Percentiles rank a stretch among this genome's conserved stretches.
phyloP scores from a whole-genome alignment of 2,888 invertebrate genomes.

The Onchidella celtica region DNA sequence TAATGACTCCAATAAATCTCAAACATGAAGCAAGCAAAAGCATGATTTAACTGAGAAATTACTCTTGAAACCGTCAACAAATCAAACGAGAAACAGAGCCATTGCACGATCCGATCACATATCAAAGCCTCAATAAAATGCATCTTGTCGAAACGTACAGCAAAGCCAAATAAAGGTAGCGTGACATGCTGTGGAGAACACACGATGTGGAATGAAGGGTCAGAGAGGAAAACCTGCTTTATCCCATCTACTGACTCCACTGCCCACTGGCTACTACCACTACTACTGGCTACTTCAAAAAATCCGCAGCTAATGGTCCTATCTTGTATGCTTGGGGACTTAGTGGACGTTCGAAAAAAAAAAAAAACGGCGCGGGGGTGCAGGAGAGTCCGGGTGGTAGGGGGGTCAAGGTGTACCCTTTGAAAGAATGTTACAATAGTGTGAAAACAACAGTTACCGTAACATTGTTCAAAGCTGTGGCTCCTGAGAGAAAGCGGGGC shows the following conservation, averaged over 20 bases:
- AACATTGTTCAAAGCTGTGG: no score
- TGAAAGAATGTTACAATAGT: no score
- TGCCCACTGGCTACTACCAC: not conserved
- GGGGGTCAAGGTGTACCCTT: no score
- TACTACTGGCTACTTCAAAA: not conserved
- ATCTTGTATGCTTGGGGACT: slow-evolving; percentile 4
- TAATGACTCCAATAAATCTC: no score
- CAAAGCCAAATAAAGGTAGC: not conserved
- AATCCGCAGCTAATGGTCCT: not conserved
- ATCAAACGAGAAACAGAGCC: not conserved
- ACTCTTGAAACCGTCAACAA: no score
- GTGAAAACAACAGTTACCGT: no score
- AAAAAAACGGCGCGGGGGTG: no score
- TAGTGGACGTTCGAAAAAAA: no score
- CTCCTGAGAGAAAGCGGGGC: no score
- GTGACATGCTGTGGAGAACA: not conserved
- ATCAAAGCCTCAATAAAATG: not conserved
- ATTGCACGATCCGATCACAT: not conserved
- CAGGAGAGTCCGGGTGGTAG: no score
- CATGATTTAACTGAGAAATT: no score
- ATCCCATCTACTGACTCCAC: not conserved
- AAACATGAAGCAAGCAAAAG: no score
- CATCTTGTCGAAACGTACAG: not conserved
- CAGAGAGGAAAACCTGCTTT: not conserved
- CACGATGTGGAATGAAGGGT: not conserved